These are phyloP conservation scores for Hypothenemus hampei DNA, from an alignment of 1,140 invertebrate genomes.

Conservation along the genomic window DNA sequence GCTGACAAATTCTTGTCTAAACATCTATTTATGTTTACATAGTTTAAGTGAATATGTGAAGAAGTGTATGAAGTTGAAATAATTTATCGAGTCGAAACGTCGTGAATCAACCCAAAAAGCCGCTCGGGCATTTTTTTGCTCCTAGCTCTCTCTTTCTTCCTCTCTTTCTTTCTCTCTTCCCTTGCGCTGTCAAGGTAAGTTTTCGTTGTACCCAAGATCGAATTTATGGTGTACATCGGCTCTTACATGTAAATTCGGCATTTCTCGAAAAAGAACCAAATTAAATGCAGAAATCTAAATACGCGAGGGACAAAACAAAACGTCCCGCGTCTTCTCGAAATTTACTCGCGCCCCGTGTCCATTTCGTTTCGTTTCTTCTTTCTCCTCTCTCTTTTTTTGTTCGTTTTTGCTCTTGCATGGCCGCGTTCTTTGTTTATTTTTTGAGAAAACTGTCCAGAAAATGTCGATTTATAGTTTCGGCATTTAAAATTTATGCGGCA, in stretches of 20 bases:
- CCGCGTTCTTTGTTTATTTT: slow-evolving; percentile 23
- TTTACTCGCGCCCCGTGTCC: too few species aligned
- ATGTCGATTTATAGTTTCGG: slow-evolving; percentile 12
- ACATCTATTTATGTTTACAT: too few species aligned
- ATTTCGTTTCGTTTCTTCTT: slow-evolving; percentile 4
- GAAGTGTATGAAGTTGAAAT: too few species aligned
- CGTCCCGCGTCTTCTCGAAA: slow-evolving; percentile 25
- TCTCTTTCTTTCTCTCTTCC: too few species aligned
- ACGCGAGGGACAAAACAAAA: slow-evolving; percentile 27
- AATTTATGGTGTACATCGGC: slow-evolving; percentile 32
- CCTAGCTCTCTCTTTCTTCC: too few species aligned
- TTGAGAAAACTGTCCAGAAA: slow-evolving; percentile 14
- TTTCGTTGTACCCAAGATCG: slow-evolving; percentile 21
- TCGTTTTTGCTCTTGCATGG: too few species aligned
- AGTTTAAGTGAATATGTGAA: too few species aligned
- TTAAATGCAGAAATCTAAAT: slow-evolving; percentile 33
- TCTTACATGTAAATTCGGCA: slow-evolving; percentile 34
- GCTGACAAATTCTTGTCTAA: too few species aligned
- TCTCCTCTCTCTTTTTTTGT: slow-evolving; percentile 3
- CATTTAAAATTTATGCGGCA: slow-evolving; percentile 17
- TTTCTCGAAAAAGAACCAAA: slow-evolving; percentile 26
- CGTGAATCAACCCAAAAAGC: too few species aligned
- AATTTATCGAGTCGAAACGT: too few species aligned
- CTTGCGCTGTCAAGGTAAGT: too few species aligned
- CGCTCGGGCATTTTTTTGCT: too few species aligned